Base-by-base conservation (phyloP, 2,888 invertebrate genomes). In the Microplitis manilae region DNA sequence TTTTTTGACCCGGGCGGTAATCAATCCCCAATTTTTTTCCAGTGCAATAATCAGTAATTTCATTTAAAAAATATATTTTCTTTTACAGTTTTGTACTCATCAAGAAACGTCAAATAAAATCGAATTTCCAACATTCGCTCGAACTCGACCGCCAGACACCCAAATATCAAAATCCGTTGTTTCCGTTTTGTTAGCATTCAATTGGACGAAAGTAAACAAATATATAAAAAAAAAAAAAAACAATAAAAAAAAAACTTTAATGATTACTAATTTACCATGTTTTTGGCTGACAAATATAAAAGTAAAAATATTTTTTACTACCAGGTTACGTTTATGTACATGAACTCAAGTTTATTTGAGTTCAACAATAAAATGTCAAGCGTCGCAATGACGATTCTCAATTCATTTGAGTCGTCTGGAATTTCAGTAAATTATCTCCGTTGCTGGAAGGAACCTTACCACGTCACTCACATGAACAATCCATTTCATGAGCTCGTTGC, bases 91-190 rank as follows among this genome's bases (percentile, higher is more conserved):
- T 90, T 98, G 98, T 90, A 95, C 97, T 1, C 95, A 96, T 89
- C 94, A 95, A 78, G 96, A 96, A 84, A 96, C 96, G 75, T 97
- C 97, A 39, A 95, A 97, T 91, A 97, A 97, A 90, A 91, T 92
- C 20, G 93, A 95, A 86, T 98, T 96, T 90, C 94, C 97, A 7
- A 98, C 98, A 13, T 98, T 98, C 89, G 96, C 96, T 0, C 92
- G 98, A 82, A 97, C 97, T 0, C 93, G 96, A 65, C 98, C 98
- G 0, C 97, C 97, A 0, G 97, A 97, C 89, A 96, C 96, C 74
- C 97, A 97, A 91, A 97, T 98, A 82, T 97, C 97, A 6, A 96
- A 96, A 89, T 97, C 97, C 1, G 96, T 98, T 6, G 95, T 96
- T 76, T 95, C 97, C 5, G 94, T 97, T 68, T 91, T 98, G 79